Conservation (phyloP, 2,888 invertebrate genomes). For the Drosophila bunnanda region DNA sequence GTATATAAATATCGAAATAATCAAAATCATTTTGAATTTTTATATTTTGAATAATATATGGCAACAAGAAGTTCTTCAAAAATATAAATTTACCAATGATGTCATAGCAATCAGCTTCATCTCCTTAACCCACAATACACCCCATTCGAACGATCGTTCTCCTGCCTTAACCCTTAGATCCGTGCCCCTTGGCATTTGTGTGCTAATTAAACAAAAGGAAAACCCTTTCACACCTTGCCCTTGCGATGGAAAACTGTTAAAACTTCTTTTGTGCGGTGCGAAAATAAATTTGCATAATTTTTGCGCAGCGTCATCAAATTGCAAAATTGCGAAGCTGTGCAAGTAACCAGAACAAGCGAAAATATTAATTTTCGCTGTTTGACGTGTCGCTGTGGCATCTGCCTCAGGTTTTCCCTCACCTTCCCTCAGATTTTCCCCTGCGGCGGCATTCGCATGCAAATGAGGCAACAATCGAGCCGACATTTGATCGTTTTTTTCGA, state of each 20-base stretch:
- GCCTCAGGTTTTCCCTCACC: conserved; percentile 35
- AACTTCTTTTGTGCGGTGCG: conserved; percentile 62
- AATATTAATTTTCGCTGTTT: conserved; percentile 83
- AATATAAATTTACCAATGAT: too few relatives aligned
- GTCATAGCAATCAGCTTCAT: not conserved
- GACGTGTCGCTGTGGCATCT: conserved; percentile 58
- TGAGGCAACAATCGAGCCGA: conserved; percentile 73
- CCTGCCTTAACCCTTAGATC: conserved; percentile 12
- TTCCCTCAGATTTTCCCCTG: conserved; percentile 29
- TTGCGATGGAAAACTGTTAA: conserved; percentile 58
- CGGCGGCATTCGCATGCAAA: conserved; percentile 77
- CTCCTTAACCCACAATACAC: conserved; percentile 12
- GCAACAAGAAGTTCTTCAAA: too few relatives aligned
- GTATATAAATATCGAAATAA: not conserved
- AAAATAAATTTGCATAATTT: conserved; percentile 79
- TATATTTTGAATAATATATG: too few relatives aligned
- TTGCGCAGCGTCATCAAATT: conserved; percentile 64
- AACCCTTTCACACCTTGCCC: conserved; percentile 75
- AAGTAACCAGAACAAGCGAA: conserved; percentile 67
- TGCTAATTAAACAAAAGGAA: conserved; percentile 72
- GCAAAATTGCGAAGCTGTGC: conserved; percentile 41
- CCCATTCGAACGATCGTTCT: conserved; percentile 3
- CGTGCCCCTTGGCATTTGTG: conserved; percentile 57
- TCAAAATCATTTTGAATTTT: too few relatives aligned
- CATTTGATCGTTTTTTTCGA: conserved; percentile 77